Base-by-base conservation (phyloP, 1,140 invertebrate genomes). In the Elymnias hypermnestra region DNA sequence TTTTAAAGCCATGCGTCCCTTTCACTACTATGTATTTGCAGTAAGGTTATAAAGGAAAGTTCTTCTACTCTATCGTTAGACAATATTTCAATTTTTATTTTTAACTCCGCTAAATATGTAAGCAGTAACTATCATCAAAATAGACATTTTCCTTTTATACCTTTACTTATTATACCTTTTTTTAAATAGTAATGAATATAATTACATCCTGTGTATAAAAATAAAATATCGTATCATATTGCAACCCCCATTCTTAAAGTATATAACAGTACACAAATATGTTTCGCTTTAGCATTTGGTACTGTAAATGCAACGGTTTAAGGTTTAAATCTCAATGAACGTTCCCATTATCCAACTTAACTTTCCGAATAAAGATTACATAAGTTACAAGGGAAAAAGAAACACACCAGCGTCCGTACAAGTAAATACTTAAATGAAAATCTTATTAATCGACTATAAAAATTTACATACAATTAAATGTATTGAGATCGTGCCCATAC, bases 401-500 rank as follows among this genome's bases (percentile, higher is more conserved):
- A 7, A 1, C 8, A 33, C 33, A 21, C 10, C 33, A 22, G 49
- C 25, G 26, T 60, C 55, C 51, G 62, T 36, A 60, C 47, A 63
- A 47, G 66, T 60, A 66, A 57, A 67, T 59, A 52, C 41, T 45
- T 40, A 52, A 52, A 14, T 41, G 31, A 42, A 49, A 43, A 39
- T 45, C 49, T 52, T 52, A 52, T 40, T 44, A 39, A 25, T 52
- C 36, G 36, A 52, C 42, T 45, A 52, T 45, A 44, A 45, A 29
- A 33, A 39, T 44, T 52, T 52, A 52, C 36, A 55, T 50, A 56
- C 31, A 51, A 47, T 51, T 37, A 66, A 61, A 64, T 63, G 43
- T 67, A 75, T 63, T 83, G 75, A 83, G 75, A 79, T 83, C 78
- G 68, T 76, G 73, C 72, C 60, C 66, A 62, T 64, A 60, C 72